These are phyloP conservation scores for Kobus ellipsiprymnus DNA, from an alignment of 2,113 vertebrate genomes.

Conservation along the genomic window DNA sequence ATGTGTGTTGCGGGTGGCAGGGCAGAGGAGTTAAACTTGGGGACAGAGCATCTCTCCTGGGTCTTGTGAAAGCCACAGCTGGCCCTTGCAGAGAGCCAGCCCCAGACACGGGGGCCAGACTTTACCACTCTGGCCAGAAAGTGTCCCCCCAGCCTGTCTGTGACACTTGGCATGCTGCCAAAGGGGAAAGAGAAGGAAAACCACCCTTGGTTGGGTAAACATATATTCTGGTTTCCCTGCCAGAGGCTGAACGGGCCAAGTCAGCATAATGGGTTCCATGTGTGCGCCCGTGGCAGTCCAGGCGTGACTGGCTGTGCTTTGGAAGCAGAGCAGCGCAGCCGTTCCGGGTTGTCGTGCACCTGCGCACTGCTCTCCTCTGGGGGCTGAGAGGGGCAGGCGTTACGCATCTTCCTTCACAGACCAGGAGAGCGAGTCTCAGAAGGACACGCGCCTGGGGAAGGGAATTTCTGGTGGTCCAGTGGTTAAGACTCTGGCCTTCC, in stretches of 20 bases:
- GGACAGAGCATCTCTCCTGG: background rate
- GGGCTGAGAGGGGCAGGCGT: background rate
- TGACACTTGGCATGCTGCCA: slow-evolving; percentile 12
- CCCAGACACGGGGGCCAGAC: background rate
- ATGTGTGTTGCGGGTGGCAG: background rate
- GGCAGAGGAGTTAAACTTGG: background rate
- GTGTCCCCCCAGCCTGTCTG: background rate
- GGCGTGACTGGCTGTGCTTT: background rate
- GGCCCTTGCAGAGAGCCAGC: background rate
- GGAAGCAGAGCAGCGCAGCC: background rate
- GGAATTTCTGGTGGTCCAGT: background rate
- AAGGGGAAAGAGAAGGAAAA: background rate
- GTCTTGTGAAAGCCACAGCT: background rate
- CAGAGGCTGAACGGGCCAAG: background rate
- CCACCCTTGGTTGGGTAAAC: slow-evolving; percentile 29
- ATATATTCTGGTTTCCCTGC: slow-evolving; percentile 14
- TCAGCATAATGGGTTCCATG: slow-evolving; percentile 23
- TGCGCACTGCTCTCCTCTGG: background rate
- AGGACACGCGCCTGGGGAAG: background rate
- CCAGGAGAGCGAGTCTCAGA: background rate
- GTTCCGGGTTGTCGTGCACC: background rate
- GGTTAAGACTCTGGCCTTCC: background rate
- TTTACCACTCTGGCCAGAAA: background rate
- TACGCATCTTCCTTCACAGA: background rate
- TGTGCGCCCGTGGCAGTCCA: background rate